phyloP scores from a whole-genome alignment of 1,140 invertebrate genomes.

The Drosophila nigrodunni region DNA sequence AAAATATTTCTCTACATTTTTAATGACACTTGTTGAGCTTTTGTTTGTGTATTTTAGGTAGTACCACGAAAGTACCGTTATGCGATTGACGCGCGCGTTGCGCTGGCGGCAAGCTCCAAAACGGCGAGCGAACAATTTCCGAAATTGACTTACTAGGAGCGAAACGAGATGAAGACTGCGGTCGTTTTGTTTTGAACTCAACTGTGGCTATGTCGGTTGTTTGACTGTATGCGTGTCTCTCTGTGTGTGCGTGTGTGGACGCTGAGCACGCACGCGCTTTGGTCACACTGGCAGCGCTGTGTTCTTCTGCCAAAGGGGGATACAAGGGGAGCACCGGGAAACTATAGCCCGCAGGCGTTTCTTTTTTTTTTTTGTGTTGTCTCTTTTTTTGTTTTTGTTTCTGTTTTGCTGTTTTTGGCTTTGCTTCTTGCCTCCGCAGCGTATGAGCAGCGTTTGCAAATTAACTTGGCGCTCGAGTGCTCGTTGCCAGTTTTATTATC shows the following conservation, averaged over 20 bases:
- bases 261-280: constrained; percentile 56
- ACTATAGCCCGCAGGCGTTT: constrained; percentile 6
- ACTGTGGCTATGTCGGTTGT: neutral
- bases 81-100: constrained; percentile 33
- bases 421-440: constrained; percentile 65
- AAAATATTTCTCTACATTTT: constrained; percentile 22
- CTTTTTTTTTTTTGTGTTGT: constrained; percentile 30
- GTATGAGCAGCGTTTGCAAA: constrained; percentile 78
- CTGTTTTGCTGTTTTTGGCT: constrained; percentile 35
- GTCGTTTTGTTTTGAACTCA: constrained; percentile 37
- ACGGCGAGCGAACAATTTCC: constrained; percentile 21
- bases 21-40: constrained; percentile 21
- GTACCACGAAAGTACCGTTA: constrained; percentile 24
- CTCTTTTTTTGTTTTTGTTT: constrained; percentile 39
- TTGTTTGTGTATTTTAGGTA: too few species aligned
- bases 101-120: constrained; percentile 5
- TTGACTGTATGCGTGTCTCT: neutral
- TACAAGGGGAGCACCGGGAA: constrained; percentile 3
- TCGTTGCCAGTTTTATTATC: constrained; percentile 82
- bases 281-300: constrained; percentile 15
- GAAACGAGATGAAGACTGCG: constrained; percentile 68
- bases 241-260: constrained; percentile 5
- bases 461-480: constrained; percentile 83
- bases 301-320: neutral
- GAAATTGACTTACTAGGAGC: constrained; percentile 66